Conservation (phyloP, 2,113 vertebrate genomes). For the Cavia porcellus region DNA sequence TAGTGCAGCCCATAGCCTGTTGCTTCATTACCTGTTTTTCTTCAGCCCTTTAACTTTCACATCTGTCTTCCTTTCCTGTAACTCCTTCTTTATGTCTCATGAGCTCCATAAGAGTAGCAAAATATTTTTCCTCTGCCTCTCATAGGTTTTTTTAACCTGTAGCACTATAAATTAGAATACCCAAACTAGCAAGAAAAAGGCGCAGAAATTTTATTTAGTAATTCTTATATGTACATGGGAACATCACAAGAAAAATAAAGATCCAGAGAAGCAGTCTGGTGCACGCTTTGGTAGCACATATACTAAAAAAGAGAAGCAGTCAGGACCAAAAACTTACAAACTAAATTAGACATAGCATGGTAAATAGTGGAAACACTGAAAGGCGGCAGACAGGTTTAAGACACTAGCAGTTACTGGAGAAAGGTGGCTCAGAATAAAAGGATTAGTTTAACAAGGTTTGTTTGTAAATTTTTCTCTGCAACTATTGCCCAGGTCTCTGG, state of each 20-base stretch:
- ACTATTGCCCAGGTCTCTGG: no score
- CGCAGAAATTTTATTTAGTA: background rate
- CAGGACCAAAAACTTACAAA: background rate
- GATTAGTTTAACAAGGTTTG: background rate
- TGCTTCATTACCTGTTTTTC: background rate
- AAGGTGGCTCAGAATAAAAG: background rate
- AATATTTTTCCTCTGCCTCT: background rate
- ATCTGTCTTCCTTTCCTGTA: background rate
- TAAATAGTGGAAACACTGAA: background rate
- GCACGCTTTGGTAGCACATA: no score
- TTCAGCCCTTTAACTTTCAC: background rate
- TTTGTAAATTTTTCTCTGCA: background rate
- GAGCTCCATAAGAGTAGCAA: background rate
- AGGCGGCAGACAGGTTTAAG: background rate
- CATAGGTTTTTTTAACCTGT: background rate
- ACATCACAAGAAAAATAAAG: background rate
- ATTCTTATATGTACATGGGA: background rate
- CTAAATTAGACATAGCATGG: background rate
- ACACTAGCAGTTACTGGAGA: background rate
- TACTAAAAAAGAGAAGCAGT: background rate
- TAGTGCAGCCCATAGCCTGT: background rate
- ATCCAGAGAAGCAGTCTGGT: background rate
- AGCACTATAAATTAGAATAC: background rate
- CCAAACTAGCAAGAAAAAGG: conserved; percentile 4
- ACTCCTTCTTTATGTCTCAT: background rate